A percentile compares a stretch with the other conserved stretches of the same genome.
Evolutionary conservation across 2,113 vertebrate genomes (phyloP).

Genomic region (Lepisosteus osseus): DNA sequence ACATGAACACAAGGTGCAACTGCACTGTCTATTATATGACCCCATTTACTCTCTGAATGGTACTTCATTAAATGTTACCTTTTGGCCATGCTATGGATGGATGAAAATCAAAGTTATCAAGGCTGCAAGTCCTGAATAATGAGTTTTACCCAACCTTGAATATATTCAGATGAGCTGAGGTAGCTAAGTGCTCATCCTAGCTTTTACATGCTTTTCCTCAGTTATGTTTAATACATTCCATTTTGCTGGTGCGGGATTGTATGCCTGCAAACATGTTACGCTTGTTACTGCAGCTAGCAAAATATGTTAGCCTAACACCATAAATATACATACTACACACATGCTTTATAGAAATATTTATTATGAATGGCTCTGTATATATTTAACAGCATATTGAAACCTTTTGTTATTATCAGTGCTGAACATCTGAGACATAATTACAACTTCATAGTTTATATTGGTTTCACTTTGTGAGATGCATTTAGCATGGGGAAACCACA

Average conservation of each 20-base stretch:
- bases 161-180: slow-evolving; percentile 89
- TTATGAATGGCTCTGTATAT: slow-evolving; percentile 37
- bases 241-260: slow-evolving; percentile 81
- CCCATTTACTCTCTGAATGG: slow-evolving; percentile 92
- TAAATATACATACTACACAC: slow-evolving; percentile 44
- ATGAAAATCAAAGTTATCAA: slow-evolving; percentile 96
- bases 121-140: slow-evolving; percentile 91
- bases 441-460: slow-evolving; percentile 26
- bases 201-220: slow-evolving; percentile 79
- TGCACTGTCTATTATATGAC: slow-evolving; percentile 85
- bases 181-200: slow-evolving; percentile 82
- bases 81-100: slow-evolving; percentile 95
- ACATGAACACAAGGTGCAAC: slow-evolving; percentile 84
- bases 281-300: slow-evolving; percentile 73
- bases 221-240: slow-evolving; percentile 82
- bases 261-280: slow-evolving; percentile 83
- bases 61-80: slow-evolving; percentile 98
- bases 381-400: slow-evolving; percentile 33
- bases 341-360: slow-evolving; percentile 35
- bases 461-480: slow-evolving; percentile 10
- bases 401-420: slow-evolving; percentile 28
- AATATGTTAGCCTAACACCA: slow-evolving; percentile 62
- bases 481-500: slow-evolving; percentile 18
- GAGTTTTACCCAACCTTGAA: slow-evolving; percentile 88
- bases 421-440: slow-evolving; percentile 28